phyloP scores from a whole-genome alignment of 2,888 invertebrate genomes.

The Ceriagrion tenellum region DNA sequence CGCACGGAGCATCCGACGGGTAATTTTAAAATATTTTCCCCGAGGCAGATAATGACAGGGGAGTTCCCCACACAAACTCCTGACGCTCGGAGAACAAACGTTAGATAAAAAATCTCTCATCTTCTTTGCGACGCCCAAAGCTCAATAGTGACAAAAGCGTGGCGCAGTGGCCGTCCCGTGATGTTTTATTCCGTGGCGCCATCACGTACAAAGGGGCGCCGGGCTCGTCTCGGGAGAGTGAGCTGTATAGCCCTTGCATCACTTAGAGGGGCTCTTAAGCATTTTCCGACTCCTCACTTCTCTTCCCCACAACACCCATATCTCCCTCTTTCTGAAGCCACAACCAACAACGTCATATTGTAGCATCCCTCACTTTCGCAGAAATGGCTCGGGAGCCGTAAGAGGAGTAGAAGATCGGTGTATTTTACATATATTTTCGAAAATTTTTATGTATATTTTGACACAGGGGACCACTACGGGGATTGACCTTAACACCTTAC shows the following conservation, averaged over 20 bases:
- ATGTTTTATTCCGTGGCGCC: background rate
- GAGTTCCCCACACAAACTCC: background rate
- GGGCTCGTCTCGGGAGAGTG: background rate
- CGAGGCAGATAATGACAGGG: background rate
- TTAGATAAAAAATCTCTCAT: background rate
- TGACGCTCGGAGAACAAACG: background rate
- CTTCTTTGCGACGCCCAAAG: background rate
- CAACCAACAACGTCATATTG: background rate
- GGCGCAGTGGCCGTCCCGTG: background rate
- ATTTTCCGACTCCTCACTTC: background rate
- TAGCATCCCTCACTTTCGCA: background rate
- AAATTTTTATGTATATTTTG: background rate
- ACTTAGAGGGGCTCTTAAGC: background rate
- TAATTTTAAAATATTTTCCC: background rate
- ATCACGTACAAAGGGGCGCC: too few relatives aligned
- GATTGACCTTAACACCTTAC: slow-evolving; percentile 16
- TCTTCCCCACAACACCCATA: background rate
- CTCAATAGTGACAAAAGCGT: background rate
- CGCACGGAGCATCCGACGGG: background rate
- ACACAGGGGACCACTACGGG: background rate
- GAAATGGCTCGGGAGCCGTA: background rate
- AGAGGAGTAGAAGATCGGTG: background rate
- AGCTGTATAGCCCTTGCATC: background rate
- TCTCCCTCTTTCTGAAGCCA: too few relatives aligned
- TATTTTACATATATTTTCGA: background rate